Conservation (phyloP, 1,140 invertebrate species). For the Scaptomyza hsui region DNA sequence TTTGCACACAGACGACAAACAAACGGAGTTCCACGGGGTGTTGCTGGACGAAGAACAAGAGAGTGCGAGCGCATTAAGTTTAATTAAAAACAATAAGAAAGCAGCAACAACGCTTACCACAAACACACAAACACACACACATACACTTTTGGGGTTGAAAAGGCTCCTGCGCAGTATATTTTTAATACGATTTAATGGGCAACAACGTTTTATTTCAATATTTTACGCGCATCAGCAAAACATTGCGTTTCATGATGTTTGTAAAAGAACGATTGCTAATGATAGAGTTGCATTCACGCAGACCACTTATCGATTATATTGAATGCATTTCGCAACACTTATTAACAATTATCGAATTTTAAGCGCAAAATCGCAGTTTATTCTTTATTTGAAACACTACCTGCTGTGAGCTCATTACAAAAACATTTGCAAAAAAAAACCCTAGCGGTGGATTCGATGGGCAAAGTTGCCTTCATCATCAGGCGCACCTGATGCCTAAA, state of each 20-base stretch:
- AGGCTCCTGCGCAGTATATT: constrained; percentile 9
- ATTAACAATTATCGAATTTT: neutral
- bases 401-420: neutral
- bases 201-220: neutral
- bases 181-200: neutral
- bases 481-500: constrained; percentile 6
- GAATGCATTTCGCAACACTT: neutral
- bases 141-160: constrained; percentile 12
- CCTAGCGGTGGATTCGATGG: neutral
- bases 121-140: neutral
- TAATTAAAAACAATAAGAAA: neutral
- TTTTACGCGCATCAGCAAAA: neutral
- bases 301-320: constrained; percentile 5
- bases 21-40: neutral
- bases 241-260: neutral
- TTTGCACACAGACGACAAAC: no score
- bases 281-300: neutral
- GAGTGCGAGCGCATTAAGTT: neutral
- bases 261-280: neutral
- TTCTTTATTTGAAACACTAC: neutral
- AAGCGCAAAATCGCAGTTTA: neutral
- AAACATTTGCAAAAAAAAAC: neutral
- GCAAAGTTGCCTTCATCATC: neutral
- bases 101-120: neutral
- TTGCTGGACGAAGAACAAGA: neutral